Evolutionary conservation across 2,797 vertebrate genomes (phyloP).

Genomic region (Hirundo rustica): DNA sequence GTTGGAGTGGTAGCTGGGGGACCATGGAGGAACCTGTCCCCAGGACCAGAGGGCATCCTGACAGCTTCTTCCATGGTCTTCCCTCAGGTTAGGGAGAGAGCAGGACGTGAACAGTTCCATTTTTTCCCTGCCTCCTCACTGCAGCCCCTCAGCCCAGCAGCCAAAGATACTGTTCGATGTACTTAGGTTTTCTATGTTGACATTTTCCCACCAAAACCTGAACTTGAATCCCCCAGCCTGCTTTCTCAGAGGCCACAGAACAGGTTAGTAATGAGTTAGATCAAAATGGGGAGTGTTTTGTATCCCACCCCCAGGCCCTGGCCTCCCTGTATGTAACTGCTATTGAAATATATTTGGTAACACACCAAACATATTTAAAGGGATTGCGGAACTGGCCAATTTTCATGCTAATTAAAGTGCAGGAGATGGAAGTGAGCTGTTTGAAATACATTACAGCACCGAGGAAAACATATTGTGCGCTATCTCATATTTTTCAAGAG

Average conservation of each 20-base stretch:
- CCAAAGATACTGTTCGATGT: background rate
- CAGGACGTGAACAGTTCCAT: background rate
- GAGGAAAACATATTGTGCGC: conserved; percentile 62
- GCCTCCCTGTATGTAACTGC: background rate
- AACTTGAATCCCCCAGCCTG: background rate
- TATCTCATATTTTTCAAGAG: conserved; percentile 65
- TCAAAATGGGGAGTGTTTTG: conserved; percentile 20
- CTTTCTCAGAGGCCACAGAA: background rate
- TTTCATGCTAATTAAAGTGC: conserved; percentile 70
- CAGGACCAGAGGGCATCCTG: background rate
- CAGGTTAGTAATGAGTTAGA: conserved; percentile 19
- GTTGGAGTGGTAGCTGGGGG: background rate
- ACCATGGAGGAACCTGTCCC: background rate
- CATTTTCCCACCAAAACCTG: background rate
- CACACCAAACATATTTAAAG: conserved; percentile 47
- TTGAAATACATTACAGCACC: conserved; percentile 60
- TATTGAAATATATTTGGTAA: conserved; percentile 62
- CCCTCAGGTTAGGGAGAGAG: background rate
- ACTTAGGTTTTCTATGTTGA: background rate
- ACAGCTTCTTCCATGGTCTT: background rate
- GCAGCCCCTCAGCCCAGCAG: background rate
- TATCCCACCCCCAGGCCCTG: background rate
- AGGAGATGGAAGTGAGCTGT: conserved; percentile 62
- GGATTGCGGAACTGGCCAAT: conserved; percentile 63
- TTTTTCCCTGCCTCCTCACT: background rate